These are phyloP conservation scores for Anoplius nigerrimus DNA, from an alignment of 2,888 invertebrate species.

Conservation along the genomic window DNA sequence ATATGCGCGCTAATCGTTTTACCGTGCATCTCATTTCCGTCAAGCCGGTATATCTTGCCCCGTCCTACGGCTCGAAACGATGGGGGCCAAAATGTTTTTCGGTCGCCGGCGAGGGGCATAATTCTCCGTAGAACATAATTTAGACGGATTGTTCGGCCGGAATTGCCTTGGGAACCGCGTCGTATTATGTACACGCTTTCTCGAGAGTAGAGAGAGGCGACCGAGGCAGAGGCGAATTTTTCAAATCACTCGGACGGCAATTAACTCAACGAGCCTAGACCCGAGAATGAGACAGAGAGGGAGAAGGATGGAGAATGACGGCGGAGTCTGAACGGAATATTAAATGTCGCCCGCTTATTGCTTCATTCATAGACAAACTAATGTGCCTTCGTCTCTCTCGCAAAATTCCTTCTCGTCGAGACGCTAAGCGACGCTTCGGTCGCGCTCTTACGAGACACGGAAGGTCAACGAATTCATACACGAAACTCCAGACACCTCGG, in stretches of 20 bases:
- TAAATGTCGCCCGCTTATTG: conserved; percentile 29
- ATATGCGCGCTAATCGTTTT: no score
- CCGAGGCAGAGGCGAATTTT: not conserved
- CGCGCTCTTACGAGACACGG: no score
- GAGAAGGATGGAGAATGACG: not conserved
- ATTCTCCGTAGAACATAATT: conserved; percentile 27
- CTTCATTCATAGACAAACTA: conserved; percentile 10
- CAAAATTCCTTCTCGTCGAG: not conserved
- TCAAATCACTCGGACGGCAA: no score
- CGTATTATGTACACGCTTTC: conserved; percentile 29
- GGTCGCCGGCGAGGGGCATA: conserved; percentile 12
- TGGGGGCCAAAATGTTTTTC: no score
- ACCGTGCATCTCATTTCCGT: no score
- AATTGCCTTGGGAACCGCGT: conserved; percentile 26
- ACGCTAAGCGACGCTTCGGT: no score
- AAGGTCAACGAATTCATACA: no score
- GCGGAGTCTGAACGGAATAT: conserved; percentile 35
- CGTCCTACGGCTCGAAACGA: no score
- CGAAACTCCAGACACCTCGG: no score
- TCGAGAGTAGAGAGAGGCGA: conserved; percentile 8
- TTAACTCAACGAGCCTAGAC: no score
- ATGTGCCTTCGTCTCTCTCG: not conserved
- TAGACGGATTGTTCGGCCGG: conserved; percentile 23
- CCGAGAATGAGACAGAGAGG: conserved; percentile 4
- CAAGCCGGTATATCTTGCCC: no score